Percentiles rank a stretch among this genome's conserved stretches.
phyloP scores from a whole-genome alignment of 2,797 vertebrate species.

The Echeneis naucrates region DNA sequence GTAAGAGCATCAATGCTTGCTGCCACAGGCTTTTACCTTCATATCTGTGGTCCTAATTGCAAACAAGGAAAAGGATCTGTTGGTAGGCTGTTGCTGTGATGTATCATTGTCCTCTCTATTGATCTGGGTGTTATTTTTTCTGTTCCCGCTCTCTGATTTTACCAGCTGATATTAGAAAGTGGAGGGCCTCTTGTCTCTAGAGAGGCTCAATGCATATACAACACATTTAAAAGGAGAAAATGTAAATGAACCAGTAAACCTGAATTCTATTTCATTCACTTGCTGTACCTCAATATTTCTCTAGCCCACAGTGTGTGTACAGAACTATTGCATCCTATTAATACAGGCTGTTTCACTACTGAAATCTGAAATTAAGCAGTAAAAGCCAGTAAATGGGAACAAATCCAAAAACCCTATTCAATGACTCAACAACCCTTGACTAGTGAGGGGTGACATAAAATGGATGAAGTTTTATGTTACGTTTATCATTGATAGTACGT shows the following conservation, averaged over 20 bases:
- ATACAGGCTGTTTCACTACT: neutral
- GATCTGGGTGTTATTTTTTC: slow-evolving; percentile 35
- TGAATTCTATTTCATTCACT: neutral
- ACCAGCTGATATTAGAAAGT: slow-evolving; percentile 47
- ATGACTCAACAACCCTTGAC: neutral
- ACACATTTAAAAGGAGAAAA: slow-evolving; percentile 27
- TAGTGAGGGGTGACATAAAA: neutral
- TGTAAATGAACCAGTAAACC: slow-evolving; percentile 16
- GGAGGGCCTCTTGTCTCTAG: slow-evolving; percentile 5
- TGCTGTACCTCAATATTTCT: slow-evolving; percentile 8
- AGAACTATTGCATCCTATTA: too few species aligned
- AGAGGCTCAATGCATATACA: slow-evolving; percentile 2
- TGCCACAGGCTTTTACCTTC: slow-evolving; percentile 35
- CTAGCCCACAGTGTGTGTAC: slow-evolving; percentile 22
- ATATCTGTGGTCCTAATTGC: slow-evolving; percentile 62
- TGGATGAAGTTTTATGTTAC: too few species aligned
- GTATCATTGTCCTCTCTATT: slow-evolving; percentile 62
- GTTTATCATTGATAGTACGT: too few species aligned
- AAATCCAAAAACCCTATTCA: neutral
- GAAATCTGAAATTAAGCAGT: neutral
- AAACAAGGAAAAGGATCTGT: slow-evolving; percentile 49
- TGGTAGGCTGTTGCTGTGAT: slow-evolving; percentile 60
- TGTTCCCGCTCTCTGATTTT: slow-evolving; percentile 5
- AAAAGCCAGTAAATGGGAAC: neutral
- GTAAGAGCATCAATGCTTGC: neutral